A percentile compares a stretch with the other conserved stretches of the same genome.
These are phyloP conservation scores for Autographa gamma DNA, from an alignment of 2,888 invertebrate species.

Conservation along the genomic window DNA sequence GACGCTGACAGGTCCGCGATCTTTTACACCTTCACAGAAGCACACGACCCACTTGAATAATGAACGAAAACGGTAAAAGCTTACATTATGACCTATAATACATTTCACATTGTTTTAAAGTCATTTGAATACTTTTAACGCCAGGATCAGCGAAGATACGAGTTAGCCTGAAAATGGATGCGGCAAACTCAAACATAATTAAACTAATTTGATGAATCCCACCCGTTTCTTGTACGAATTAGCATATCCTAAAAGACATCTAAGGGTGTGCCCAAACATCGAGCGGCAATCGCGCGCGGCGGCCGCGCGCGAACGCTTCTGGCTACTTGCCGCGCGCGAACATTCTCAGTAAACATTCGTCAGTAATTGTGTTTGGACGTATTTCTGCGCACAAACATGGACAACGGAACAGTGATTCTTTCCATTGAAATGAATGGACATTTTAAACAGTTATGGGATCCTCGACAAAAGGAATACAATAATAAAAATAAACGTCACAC, in stretches of 20 bases:
- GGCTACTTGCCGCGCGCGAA: no score
- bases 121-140: neutral
- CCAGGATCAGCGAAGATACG: conserved; percentile 8
- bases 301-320: no score
- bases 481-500: no score
- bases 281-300: no score
- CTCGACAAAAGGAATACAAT: no score
- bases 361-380: no score
- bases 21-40: conserved; percentile 2
- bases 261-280: no score
- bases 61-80: neutral
- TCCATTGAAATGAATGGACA: no score
- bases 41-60: neutral
- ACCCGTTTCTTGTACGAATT: conserved; percentile 44
- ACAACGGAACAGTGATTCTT: no score
- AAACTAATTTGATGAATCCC: conserved; percentile 43
- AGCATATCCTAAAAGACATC: conserved; percentile 31
- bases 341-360: no score
- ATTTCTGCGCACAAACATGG: no score
- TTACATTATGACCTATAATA: neutral
- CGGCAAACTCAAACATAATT: neutral
- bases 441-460: no score
- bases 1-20: conserved; percentile 1
- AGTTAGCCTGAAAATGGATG: neutral
- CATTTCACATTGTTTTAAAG: conserved; percentile 1